Base-by-base conservation (phyloP, 2,888 invertebrate species). In the Euproctis similis region DNA sequence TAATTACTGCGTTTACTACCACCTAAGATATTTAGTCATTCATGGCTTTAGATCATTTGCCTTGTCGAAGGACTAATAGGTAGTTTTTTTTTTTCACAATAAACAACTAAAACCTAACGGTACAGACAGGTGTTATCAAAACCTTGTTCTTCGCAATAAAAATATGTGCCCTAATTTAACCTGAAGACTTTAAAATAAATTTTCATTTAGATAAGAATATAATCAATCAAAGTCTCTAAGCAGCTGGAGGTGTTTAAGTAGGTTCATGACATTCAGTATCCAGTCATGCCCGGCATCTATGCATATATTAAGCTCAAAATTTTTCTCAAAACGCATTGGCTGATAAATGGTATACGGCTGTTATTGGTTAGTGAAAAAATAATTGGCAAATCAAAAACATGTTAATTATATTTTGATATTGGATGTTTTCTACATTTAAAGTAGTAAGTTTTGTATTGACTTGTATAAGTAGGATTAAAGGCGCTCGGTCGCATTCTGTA, bases 381-480 rank as follows among this genome's bases (percentile, higher is more conserved):
- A n/a, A n/a, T n/a, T 4, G 14, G 63, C 74, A 75, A 77, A 77
- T 73, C 67, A 70, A 65, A 61, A 70, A 70, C 64, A 64, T 75
- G 78, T 81, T 78, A 75, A 76, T 78, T 78, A 82, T 82, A 82
- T 84, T 84, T 84, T 84, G 82, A 84, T 84, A 84, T 69, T 82
- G 75, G 76, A 80, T 70, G 72, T 84, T 82, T 84, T 84, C 77
- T 82, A 84, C 75, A 81, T 65, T n/a, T 72, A 70, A 66, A 50
- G 74, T 75, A 72, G 78, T 74, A 67, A 70, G 51, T 42, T 49
- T 75, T 70, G 67, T 72, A 73, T 63, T 44, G 47, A 50, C 44
- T 50, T 62, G 68, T 66, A 66, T 80, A 73, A 61, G 55, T 72
- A 73, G 60, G 57, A 54, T 59, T 62, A 54, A 54, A 56, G 55